Base-by-base conservation (phyloP, 2,113 vertebrate species). In the Hippocampus mohnikei region DNA sequence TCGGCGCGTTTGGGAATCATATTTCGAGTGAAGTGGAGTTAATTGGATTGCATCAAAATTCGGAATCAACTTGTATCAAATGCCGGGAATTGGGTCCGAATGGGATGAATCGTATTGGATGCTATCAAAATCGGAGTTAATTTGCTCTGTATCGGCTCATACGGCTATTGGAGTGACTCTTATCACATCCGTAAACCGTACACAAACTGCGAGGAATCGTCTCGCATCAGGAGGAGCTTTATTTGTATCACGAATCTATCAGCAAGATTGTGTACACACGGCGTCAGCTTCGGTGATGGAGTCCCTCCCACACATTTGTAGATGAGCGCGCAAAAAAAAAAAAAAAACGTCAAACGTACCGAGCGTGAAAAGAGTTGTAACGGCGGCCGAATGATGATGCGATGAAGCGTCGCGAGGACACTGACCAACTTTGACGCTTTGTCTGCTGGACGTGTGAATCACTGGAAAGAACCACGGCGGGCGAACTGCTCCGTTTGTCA, bases 1-100 rank as follows among this genome's bases (percentile, higher is more conserved):
- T 76, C 71, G 66, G 63, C 12, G 15, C 66, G 69, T 65, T 65
- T 33, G 29, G 29, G 29, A 7, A 37, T 37, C 5, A 37, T 37
- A 37, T 37, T 37, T 37, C 6, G 33, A 37, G 33, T 37, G 5
- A 37, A 37, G 33, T 37, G 33, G 33, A 37, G 33, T 37, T 37
- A 37, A 37, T 37, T 37, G 33, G 27, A 7, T 6, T 8, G 23
- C 1, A 55, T n/a, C 9, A 55, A 2, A n/a, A 55, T 2, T 55
- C 9, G 7, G 48, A 50, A 50, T 50, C 6, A 6, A 50, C 18
- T 50, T 50, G 48, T 50, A 50, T 21, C 48, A 52, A 8, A 20
- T 46, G 44, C 5, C 12, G 13, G 16, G 44, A 46, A 46, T 46
- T 46, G 44, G 16, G 44, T 16, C 44, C 3, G 44, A 46, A 46